These are phyloP conservation scores for Rhopilema esculentum DNA, from an alignment of 30 jellyfish, hydroid and myxozoan species.

Conservation along the genomic window DNA sequence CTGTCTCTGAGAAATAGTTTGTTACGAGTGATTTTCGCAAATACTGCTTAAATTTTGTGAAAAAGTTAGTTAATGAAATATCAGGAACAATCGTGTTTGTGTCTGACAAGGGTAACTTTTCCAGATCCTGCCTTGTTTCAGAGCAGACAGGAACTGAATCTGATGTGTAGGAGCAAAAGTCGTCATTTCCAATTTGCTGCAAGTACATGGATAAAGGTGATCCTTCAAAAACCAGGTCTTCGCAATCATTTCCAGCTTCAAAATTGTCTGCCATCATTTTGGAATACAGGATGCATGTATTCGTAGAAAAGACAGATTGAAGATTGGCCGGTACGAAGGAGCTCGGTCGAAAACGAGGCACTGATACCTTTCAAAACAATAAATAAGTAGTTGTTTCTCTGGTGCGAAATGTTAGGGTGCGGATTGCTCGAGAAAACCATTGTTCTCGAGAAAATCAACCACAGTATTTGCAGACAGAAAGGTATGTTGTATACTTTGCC, in stretches of 20 bases:
- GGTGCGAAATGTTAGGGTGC: background rate
- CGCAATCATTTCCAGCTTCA: slow-evolving; percentile 42
- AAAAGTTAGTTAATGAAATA: background rate
- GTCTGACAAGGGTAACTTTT: background rate
- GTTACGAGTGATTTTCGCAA: background rate
- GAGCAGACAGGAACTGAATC: background rate
- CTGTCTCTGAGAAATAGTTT: background rate
- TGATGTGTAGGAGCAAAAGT: slow-evolving; percentile 38
- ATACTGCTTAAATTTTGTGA: background rate
- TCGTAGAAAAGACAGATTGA: no score
- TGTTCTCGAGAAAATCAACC: background rate
- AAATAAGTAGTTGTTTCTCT: background rate
- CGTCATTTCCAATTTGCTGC: slow-evolving; percentile 49
- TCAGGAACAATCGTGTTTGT: background rate
- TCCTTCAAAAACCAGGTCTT: slow-evolving; percentile 46
- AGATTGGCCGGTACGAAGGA: no score
- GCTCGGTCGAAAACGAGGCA: background rate
- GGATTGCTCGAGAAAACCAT: background rate
- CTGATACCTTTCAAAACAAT: background rate
- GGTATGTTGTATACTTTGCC: background rate
- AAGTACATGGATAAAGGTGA: slow-evolving; percentile 68
- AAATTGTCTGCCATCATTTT: slow-evolving; percentile 20
- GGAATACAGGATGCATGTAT: no score
- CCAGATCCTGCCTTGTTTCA: background rate
- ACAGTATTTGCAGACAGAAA: background rate